Evolutionary conservation across 2,888 invertebrate species (phyloP), one percentile per base, ranked within the genome.

Genomic region (Idaea dimidiata): DNA sequence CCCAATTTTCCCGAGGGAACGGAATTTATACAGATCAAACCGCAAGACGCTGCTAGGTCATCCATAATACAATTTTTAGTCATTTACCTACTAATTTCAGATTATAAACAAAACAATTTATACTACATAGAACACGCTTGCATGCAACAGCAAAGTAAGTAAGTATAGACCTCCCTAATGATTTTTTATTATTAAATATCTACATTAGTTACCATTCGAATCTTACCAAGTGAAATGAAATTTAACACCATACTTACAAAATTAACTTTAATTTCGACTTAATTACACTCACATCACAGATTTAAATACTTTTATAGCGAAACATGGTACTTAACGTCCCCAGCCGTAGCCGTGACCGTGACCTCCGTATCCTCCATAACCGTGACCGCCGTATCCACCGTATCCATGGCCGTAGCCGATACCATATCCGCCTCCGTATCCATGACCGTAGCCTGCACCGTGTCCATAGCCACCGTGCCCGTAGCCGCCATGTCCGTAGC

Each of bases 261-360:
- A 43, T 43, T 43, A 43, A 43, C 43, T 43, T 43, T 43, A 43
- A 43, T 43, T 43, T 43, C 43, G 43, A 43, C 43, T 43, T 43
- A 43, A 14, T 43, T 14, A 66, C 59, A 60, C 60, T 66, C 62
- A 62, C 62, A 73, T 73, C 72, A 73, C 73, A 73, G 73, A 70
- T 73, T 65, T 33, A 64, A 73, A 72, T 70, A 72, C 72, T 66
- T 54, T 60, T 65, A 62, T 61, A 59, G 61, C 43, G 43, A 43
- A 43, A 18, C 58, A 58, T 59, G 7, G 53, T 32, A 16, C 57
- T 70, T 68, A 74, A 18, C 72, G 68, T 31, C 72, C 71, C 69
- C 69, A 68, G 56, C 71, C 66, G 54, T 65, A 59, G 24, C 66
- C 57, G 43, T 24, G 24, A 5, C 71, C 67, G 7, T 64, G 66